These are phyloP conservation scores for Sphenopsis melanotis DNA, from an alignment of 2,797 vertebrate genomes.

Conservation along the genomic window DNA sequence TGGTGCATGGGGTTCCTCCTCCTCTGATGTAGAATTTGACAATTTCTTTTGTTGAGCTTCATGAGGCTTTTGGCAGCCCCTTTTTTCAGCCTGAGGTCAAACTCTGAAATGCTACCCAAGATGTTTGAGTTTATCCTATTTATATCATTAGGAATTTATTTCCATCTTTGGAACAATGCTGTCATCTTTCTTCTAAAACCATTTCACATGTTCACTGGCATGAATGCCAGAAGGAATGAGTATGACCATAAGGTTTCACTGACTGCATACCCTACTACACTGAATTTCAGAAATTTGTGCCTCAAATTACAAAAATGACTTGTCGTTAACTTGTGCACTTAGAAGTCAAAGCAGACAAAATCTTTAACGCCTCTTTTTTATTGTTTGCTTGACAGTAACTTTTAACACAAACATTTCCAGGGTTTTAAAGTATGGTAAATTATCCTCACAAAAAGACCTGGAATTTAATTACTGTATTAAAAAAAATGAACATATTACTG, in stretches of 20 bases:
- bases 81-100: neutral
- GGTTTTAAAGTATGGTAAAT: neutral
- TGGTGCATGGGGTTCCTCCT: neutral
- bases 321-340: neutral
- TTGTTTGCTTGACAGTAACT: neutral
- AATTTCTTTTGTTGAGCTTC: neutral
- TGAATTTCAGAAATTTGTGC: neutral
- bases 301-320: neutral
- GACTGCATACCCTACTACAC: neutral
- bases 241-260: neutral
- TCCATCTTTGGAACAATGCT: neutral
- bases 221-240: neutral
- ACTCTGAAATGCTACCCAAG: neutral
- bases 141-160: neutral
- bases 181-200: neutral
- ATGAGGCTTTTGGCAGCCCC: neutral
- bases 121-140: neutral
- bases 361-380: neutral
- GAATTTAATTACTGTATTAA: neutral
- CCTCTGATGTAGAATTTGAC: neutral
- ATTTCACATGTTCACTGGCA: neutral
- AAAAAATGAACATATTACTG: neutral
- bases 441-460: neutral
- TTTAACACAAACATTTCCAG: neutral
- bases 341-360: neutral